Percentiles rank a stretch among this genome's conserved stretches.
Evolutionary conservation across 2,888 invertebrate species (phyloP).

Genomic region (Ptychoptera contaminata): DNA sequence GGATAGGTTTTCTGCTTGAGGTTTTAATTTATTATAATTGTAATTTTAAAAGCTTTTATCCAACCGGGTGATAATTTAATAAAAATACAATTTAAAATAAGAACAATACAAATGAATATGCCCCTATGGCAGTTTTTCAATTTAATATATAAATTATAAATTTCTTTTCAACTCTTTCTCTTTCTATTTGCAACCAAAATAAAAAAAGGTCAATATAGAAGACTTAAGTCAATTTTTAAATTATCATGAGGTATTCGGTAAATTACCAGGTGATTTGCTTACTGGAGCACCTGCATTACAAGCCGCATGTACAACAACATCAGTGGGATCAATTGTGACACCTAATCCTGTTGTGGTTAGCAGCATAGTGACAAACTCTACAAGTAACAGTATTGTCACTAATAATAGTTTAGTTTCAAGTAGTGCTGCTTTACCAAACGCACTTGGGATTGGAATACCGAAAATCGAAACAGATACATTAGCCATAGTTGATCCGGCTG

Average conservation of each 20-base stretch:
- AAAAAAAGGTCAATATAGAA: constrained; percentile 49
- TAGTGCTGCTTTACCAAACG: no score
- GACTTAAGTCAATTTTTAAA: constrained; percentile 70
- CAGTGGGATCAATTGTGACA: constrained; percentile 13
- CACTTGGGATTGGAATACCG: constrained; percentile 18
- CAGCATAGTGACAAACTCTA: constrained; percentile 19
- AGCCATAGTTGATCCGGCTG: constrained; percentile 2
- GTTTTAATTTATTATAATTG: no score
- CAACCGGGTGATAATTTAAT: no score
- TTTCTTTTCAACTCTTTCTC: no score
- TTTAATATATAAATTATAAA: no score
- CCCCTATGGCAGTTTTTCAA: no score
- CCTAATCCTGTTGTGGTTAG: not conserved
- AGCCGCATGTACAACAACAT: constrained; percentile 12
- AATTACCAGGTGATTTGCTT: constrained; percentile 35
- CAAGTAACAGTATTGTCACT: constrained; percentile 11
- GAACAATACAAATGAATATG: no score
- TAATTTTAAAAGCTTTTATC: no score
- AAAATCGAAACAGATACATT: constrained; percentile 21
- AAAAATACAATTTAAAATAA: no score
- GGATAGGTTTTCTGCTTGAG: no score
- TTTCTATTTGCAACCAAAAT: no score
- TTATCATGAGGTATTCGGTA: constrained; percentile 73
- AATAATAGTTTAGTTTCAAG: no score
- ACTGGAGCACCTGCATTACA: constrained; percentile 33